phyloP scores from a whole-genome alignment of 2,113 vertebrate species.

The Triplophysa siluroides region DNA sequence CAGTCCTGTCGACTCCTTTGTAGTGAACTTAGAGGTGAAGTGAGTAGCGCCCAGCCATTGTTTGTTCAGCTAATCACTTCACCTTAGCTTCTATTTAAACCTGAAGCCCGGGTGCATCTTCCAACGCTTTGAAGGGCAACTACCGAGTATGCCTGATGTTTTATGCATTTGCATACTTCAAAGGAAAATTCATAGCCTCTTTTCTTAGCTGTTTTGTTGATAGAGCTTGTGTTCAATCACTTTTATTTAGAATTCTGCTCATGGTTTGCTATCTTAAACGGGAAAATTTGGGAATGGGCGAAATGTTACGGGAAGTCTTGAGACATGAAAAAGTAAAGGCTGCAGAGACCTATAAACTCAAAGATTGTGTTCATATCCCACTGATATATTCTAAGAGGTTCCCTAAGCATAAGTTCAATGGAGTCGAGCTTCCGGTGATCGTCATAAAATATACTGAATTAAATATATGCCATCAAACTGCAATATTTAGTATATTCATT shows the following conservation, averaged over 20 bases:
- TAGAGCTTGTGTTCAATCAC: neutral
- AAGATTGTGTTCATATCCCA: no score
- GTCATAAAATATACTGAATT: no score
- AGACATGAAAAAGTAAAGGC: no score
- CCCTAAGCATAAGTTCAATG: no score
- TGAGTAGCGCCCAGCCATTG: neutral
- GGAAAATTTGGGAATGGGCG: neutral
- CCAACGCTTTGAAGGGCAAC: slow-evolving; percentile 20
- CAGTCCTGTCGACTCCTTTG: neutral
- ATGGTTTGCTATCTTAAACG: neutral
- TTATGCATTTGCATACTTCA: slow-evolving; percentile 32
- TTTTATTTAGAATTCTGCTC: neutral
- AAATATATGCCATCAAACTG: no score
- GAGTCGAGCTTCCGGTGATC: no score
- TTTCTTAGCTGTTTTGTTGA: slow-evolving; percentile 24
- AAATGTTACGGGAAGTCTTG: no score
- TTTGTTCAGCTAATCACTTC: slow-evolving; percentile 23
- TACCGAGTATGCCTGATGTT: slow-evolving; percentile 11
- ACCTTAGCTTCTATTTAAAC: slow-evolving; percentile 26
- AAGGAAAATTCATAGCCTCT: slow-evolving; percentile 9
- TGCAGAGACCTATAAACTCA: no score
- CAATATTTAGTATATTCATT: no score
- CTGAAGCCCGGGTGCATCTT: slow-evolving; percentile 4
- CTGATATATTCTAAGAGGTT: no score
- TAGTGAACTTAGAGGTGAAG: neutral